Evolutionary conservation across 2,797 vertebrate genomes (phyloP), one percentile per base, ranked within the genome.

Genomic region (Propithecus perrieri): DNA sequence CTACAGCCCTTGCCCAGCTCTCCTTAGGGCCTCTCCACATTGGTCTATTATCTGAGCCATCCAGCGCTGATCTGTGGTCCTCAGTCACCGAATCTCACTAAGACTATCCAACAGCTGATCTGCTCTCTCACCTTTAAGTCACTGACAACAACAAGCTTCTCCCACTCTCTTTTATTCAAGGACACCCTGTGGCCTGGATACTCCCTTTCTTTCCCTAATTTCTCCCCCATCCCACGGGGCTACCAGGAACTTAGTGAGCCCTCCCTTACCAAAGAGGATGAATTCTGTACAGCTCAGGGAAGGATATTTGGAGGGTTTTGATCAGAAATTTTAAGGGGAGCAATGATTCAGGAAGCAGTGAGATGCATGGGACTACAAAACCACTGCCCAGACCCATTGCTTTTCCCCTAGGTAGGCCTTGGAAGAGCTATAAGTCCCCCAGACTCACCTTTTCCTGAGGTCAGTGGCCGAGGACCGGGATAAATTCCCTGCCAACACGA

Each of bases 391-490:
- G 46, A 28, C 89, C 80, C 50, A 18, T 7, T 14, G 22, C 43
- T 57, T 57, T 67, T 65, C 81, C 92, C 76, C 26, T 48, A 35
- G 18, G 35, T 1, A 48, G 88, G 61, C 55, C 86, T 97, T 59
- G 43, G 41, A 95, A 91, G 83, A 46, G 26, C 76, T 89, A 28
- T 0, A 2, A 33, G 35, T 84, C n/a, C 79, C 89, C 93, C 85
- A 85, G 33, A 97, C 97, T 97, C 96, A 98, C 97, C 95, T 72
- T 84, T 92, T 95, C 85, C 90, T 95, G 88, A 96, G 87, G 85
- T 96, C 94, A 35, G 87, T 41, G 1, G 78, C 85, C 33, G 90
- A 88, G 67, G 80, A 81, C 85, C 20, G 93, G 71, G 55, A 55
- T 11, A 96, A 94, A 81, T 85, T 94, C 20, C 96, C 98, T 98